phyloP scores from a whole-genome alignment of 2,797 vertebrate species.

The Hybognathus amarus region DNA sequence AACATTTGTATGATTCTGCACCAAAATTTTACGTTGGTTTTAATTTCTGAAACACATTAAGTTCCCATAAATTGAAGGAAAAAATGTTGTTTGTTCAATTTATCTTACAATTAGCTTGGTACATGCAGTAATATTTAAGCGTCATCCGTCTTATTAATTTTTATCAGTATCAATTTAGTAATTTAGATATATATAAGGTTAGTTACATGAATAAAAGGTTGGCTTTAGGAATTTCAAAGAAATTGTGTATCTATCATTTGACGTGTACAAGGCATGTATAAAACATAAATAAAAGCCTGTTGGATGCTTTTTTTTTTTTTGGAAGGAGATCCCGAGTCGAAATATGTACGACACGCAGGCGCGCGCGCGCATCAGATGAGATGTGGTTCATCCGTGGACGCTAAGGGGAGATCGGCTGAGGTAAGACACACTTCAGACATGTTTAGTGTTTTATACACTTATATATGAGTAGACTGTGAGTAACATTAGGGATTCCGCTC shows the following conservation, averaged over 20 bases:
- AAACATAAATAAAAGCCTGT: background rate
- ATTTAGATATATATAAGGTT: background rate
- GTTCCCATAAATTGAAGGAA: background rate
- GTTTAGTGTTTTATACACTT: background rate
- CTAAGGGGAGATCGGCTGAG: conserved; percentile 15
- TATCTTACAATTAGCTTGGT: background rate
- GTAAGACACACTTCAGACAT: conserved; percentile 10
- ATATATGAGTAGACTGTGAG: background rate
- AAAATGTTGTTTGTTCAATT: background rate
- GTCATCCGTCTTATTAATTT: background rate
- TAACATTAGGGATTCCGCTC: background rate
- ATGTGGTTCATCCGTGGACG: conserved; percentile 13
- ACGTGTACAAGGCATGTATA: background rate
- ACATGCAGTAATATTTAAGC: background rate
- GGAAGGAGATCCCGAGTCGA: conserved; percentile 26
- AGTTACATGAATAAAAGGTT: background rate
- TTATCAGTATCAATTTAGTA: background rate
- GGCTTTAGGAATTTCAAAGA: background rate
- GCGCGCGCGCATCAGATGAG: conserved; percentile 16
- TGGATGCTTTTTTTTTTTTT: background rate
- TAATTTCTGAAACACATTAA: background rate
- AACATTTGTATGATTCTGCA: background rate
- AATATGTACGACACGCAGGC: conserved; percentile 37
- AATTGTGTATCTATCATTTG: background rate
- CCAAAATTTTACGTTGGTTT: background rate